Conservation (phyloP, 2,113 vertebrate genomes). For the Psittacara wagleri region DNA sequence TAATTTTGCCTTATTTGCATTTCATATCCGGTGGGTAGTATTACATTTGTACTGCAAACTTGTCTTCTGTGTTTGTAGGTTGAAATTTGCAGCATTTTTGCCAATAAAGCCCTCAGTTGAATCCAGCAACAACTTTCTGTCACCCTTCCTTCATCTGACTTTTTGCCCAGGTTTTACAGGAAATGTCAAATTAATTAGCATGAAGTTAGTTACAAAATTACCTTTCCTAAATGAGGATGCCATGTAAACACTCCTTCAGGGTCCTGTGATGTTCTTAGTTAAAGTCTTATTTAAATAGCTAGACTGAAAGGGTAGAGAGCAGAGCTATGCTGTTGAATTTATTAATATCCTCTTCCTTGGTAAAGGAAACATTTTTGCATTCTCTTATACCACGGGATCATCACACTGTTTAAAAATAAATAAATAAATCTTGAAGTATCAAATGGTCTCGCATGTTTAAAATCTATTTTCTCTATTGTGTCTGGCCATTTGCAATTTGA, state of each 20-base stretch:
- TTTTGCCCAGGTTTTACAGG: neutral
- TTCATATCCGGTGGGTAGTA: neutral
- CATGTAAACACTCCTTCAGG: neutral
- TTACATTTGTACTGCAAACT: neutral
- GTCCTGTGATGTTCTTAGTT: neutral
- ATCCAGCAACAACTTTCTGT: neutral
- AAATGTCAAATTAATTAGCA: neutral
- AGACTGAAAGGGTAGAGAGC: neutral
- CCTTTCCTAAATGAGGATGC: neutral
- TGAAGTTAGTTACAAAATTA: neutral
- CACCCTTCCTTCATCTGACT: neutral
- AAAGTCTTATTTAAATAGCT: neutral
- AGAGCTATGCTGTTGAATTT: neutral
- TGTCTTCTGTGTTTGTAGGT: neutral
- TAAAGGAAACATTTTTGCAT: neutral
- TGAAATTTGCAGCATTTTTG: neutral
- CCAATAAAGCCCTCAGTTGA: fast-evolving
- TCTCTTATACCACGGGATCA: neutral
- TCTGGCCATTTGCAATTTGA: neutral
- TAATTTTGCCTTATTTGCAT: neutral
- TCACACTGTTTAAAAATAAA: neutral
- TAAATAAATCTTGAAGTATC: neutral
- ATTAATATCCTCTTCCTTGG: neutral
- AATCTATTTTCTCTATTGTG: neutral
- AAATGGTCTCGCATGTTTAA: neutral